phyloP scores from a whole-genome alignment of 1,140 invertebrate genomes.

The Zaprionus africanus region DNA sequence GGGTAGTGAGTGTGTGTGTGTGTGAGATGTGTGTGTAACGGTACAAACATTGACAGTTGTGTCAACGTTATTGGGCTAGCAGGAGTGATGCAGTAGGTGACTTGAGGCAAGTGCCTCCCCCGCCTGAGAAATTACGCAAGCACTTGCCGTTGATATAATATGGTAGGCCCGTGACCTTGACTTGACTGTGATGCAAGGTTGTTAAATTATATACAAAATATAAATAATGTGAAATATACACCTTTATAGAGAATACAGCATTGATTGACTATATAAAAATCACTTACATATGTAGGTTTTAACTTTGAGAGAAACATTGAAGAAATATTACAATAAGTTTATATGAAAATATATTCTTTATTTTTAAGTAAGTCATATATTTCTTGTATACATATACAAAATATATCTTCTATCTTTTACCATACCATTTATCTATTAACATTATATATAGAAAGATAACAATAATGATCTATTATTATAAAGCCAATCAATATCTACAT shows the following conservation, averaged over 20 bases:
- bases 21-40: background rate
- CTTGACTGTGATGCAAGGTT: background rate
- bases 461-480: too few relatives aligned
- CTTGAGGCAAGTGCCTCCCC: conserved; percentile 13
- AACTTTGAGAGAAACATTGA: background rate
- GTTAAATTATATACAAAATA: too few relatives aligned
- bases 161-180: background rate
- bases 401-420: too few relatives aligned
- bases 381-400: too few relatives aligned
- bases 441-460: too few relatives aligned
- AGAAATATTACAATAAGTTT: background rate
- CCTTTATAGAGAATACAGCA: background rate
- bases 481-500: too few relatives aligned
- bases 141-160: conserved; percentile 25
- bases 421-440: too few relatives aligned
- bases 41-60: conserved; percentile 40
- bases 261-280: background rate
- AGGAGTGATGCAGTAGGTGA: conserved; percentile 14
- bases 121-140: conserved; percentile 19
- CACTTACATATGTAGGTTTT: background rate
- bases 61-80: conserved; percentile 17
- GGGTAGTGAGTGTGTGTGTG: background rate
- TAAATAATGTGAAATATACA: background rate
- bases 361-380: too few relatives aligned
- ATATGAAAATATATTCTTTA: background rate